Evolutionary conservation across 2,797 vertebrate species (phyloP).

Genomic region (Acipenser transmontanus): DNA sequence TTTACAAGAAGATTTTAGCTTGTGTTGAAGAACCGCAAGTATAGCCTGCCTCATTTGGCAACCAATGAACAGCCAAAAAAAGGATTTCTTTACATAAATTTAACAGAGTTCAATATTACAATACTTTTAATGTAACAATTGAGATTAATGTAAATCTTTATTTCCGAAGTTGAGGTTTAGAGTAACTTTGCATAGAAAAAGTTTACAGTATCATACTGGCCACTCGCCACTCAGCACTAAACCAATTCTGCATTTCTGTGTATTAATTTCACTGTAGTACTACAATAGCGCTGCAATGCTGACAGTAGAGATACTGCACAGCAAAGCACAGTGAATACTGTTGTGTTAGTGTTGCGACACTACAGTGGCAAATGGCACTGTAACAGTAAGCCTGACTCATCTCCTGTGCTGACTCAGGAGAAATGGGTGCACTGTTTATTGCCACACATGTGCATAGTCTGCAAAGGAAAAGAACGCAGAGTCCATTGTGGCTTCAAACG

Average conservation of each 20-base stretch:
- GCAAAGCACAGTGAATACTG: not conserved
- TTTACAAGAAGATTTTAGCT: too few species aligned
- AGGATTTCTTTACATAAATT: too few species aligned
- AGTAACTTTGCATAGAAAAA: too few species aligned
- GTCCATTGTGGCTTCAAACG: not conserved
- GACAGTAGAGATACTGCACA: not conserved
- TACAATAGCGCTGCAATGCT: constrained; percentile 2
- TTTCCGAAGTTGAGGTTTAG: too few species aligned
- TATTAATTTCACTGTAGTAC: not conserved
- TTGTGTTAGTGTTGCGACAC: constrained; percentile 4
- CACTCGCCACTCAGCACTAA: constrained; percentile 33
- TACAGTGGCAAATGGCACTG: constrained; percentile 2
- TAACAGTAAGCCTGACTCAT: not conserved
- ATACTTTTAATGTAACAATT: too few species aligned
- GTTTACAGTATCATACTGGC: not conserved
- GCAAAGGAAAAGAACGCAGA: not conserved
- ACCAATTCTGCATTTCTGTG: constrained; percentile 21
- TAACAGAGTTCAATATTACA: too few species aligned
- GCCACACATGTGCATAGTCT: constrained; percentile 3
- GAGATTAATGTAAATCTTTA: too few species aligned
- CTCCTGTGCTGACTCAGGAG: not conserved
- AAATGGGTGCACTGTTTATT: not conserved
- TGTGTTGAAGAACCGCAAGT: too few species aligned
- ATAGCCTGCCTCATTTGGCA: too few species aligned
- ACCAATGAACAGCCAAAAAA: too few species aligned